Percentiles rank a stretch among this genome's conserved stretches.
These are phyloP conservation scores for Muntiacus muntjak DNA, from an alignment of 2,113 vertebrate species.

Conservation along the genomic window DNA sequence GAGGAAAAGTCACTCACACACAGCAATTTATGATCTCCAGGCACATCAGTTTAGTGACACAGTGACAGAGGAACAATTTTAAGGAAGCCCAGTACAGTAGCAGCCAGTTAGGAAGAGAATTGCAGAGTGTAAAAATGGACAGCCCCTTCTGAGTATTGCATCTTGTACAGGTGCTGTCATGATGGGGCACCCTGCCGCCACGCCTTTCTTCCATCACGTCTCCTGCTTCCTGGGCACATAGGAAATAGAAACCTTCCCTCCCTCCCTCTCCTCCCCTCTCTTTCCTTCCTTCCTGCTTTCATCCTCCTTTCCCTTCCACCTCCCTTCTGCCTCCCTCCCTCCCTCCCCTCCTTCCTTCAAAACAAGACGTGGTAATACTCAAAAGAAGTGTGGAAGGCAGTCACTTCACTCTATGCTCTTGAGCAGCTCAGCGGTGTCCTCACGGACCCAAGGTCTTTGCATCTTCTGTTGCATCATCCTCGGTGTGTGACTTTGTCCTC, in stretches of 20 bases:
- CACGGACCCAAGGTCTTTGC: not conserved
- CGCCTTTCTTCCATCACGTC: not conserved
- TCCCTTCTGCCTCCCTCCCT: not conserved
- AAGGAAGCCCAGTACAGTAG: not conserved
- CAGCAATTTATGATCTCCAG: not conserved
- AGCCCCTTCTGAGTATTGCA: not conserved
- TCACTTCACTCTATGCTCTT: not conserved
- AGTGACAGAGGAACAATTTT: not conserved
- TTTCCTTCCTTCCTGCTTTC: not conserved
- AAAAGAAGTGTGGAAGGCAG: not conserved
- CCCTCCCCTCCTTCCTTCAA: not conserved
- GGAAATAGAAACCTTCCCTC: not conserved
- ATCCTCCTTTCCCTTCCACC: not conserved
- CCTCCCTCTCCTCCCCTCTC: not conserved
- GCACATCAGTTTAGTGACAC: not conserved
- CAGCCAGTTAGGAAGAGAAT: not conserved
- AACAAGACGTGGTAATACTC: not conserved
- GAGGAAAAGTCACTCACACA: not conserved
- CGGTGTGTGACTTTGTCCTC: not conserved
- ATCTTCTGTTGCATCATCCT: not conserved
- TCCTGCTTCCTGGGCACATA: not conserved
- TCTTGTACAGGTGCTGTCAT: accelerated
- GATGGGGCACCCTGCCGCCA: not conserved
- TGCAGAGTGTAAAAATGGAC: not conserved
- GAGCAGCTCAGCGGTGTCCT: not conserved